Evolutionary conservation across 1,140 invertebrate species (phyloP).

Genomic region (Branchinecta lindahli): DNA sequence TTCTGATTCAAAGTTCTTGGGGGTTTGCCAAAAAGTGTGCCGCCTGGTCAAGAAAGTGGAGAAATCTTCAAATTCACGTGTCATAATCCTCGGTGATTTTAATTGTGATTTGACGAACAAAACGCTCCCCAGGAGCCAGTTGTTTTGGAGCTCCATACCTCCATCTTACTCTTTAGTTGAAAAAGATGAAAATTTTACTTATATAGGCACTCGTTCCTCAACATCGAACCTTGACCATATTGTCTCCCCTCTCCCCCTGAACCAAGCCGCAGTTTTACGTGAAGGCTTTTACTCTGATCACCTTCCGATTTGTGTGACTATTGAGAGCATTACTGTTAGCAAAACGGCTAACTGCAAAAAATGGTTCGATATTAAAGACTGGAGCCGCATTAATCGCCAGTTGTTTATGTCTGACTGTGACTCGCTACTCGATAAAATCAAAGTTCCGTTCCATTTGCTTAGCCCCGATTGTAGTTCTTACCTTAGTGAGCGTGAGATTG

Average conservation of each 20-base stretch:
- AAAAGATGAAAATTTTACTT: constrained; percentile 6
- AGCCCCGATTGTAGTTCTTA: constrained; percentile 5
- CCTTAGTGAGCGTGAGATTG: constrained; percentile 4
- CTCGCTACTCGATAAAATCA: constrained; percentile 9
- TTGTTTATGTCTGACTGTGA: constrained; percentile 1
- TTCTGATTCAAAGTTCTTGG: constrained; percentile 9
- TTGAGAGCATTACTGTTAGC: neutral
- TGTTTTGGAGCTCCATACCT: neutral
- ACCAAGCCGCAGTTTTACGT: constrained; percentile 3
- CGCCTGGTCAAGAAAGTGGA: constrained; percentile 1
- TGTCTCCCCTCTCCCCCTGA: neutral
- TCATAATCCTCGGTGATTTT: constrained; percentile 1
- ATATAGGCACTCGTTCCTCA: constrained; percentile 1
- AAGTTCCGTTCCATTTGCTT: neutral
- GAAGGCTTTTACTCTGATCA: constrained; percentile 8
- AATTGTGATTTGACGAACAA: constrained; percentile 9
- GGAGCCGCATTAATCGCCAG: constrained; percentile 3
- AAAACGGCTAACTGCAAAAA: neutral
- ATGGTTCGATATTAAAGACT: constrained; percentile 1
- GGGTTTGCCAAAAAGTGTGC: constrained; percentile 1
- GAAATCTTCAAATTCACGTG: neutral
- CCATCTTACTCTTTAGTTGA: constrained; percentile 6
- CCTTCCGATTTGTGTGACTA: neutral
- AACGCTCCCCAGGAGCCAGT: neutral
- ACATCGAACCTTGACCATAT: constrained; percentile 9